Percentiles rank a stretch among this genome's conserved stretches.
These are phyloP conservation scores for Drosophila melanogaster DNA, from an alignment of 1,140 invertebrate genomes.

Conservation along the genomic window Release_6_plus_ISO1_MT NT_037436.4:8102001-8102500, in stretches of 20 bases:
- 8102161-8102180: conserved; percentile 78
- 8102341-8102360: conserved; percentile 78
- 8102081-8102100: conserved; percentile 83
- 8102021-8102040: conserved; percentile 87
- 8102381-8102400: conserved; percentile 52
- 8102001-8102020: conserved; percentile 89
- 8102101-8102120: conserved; percentile 78
- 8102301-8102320: conserved; percentile 61
- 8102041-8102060: conserved; percentile 83
- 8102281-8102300: conserved; percentile 59
- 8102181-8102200: conserved; percentile 41
- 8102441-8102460: conserved; percentile 24
- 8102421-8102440: conserved; percentile 28
- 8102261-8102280: conserved; percentile 60
- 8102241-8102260: conserved; percentile 38
- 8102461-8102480: conserved; percentile 45
- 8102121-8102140: conserved; percentile 46
- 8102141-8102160: conserved; percentile 68
- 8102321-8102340: conserved; percentile 81
- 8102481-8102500: conserved; percentile 48
- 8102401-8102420: conserved; percentile 26
- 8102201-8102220: conserved; percentile 55
- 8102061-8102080: conserved; percentile 82
- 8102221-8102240: conserved; percentile 63
- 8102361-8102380: conserved; percentile 56